Evolutionary conservation across 2,797 vertebrate genomes (phyloP).

Genomic region (Myiotriccus ornatus): DNA sequence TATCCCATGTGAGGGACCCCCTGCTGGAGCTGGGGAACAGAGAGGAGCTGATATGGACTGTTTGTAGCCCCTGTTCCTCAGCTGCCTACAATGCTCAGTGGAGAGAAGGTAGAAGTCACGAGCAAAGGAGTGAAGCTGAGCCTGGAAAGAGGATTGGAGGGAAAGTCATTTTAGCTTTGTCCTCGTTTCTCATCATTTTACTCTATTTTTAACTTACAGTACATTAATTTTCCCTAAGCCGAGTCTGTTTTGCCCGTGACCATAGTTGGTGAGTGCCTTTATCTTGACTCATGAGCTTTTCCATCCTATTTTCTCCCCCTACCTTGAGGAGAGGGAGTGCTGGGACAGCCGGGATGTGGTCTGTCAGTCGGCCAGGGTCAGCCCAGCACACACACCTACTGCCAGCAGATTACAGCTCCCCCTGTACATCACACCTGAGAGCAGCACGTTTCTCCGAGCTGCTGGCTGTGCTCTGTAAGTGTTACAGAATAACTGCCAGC

Average conservation of each 20-base stretch:
- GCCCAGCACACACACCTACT: background rate
- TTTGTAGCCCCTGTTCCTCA: fast-evolving
- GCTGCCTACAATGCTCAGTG: fast-evolving
- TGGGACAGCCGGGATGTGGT: background rate
- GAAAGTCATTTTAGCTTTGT: background rate
- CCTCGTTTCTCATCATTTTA: background rate
- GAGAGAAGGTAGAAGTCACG: background rate
- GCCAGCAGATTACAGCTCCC: fast-evolving
- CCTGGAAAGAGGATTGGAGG: background rate
- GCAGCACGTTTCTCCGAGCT: background rate
- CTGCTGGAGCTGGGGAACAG: background rate
- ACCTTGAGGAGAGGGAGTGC: background rate
- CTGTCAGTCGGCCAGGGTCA: fast-evolving
- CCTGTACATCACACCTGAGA: background rate
- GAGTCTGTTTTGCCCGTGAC: background rate
- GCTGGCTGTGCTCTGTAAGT: background rate
- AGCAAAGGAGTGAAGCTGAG: background rate
- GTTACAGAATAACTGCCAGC: background rate
- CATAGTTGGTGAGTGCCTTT: background rate
- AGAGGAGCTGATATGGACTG: background rate
- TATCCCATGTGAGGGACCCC: background rate
- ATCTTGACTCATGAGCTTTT: background rate
- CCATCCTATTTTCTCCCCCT: background rate
- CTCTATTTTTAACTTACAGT: background rate
- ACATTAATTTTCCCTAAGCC: background rate